Evolutionary conservation across 2,797 vertebrate genomes (phyloP).

Genomic region (Aeoliscus strigatus): DNA sequence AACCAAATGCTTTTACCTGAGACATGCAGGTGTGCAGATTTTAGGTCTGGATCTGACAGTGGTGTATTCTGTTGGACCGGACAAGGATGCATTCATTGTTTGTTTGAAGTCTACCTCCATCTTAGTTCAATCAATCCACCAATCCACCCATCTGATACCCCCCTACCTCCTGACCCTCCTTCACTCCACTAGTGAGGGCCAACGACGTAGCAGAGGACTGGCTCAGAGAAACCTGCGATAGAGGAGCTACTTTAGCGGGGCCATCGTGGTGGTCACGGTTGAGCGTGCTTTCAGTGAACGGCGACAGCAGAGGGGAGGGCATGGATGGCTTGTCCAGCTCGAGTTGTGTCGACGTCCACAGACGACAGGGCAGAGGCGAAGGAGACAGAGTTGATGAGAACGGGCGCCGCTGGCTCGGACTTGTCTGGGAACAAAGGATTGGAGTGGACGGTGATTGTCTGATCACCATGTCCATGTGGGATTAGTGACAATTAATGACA

Average conservation of each 20-base stretch:
- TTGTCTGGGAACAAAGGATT: constrained; percentile 26
- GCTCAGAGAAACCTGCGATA: constrained; percentile 52
- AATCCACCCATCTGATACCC: too few relatives aligned
- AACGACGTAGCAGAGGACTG: constrained; percentile 57
- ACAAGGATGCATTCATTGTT: constrained; percentile 8
- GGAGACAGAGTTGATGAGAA: constrained; percentile 18
- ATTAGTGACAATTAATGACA: constrained; percentile 20
- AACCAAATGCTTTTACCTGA: constrained; percentile 67
- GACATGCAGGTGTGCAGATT: constrained; percentile 14
- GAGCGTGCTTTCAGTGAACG: constrained; percentile 18
- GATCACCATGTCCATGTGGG: constrained; percentile 23
- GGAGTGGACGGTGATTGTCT: constrained; percentile 7
- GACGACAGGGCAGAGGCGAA: constrained; percentile 28
- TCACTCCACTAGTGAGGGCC: constrained; percentile 12
- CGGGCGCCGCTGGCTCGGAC: constrained; percentile 9
- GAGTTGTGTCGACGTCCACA: constrained; percentile 60
- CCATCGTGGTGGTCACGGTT: constrained; percentile 12
- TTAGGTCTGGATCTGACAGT: constrained; percentile 18
- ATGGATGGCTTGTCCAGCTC: constrained; percentile 39
- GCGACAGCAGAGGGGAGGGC: constrained; percentile 30
- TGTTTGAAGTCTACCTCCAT: constrained; percentile 58
- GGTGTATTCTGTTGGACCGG: constrained; percentile 64
- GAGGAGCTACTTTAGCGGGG: constrained; percentile 50
- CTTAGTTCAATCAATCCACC: constrained; percentile 30
- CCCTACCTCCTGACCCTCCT: too few relatives aligned